A percentile compares a stretch with the other conserved stretches of the same genome.
These are phyloP conservation scores for Leptoclinus maculatus DNA, from an alignment of 2,797 vertebrate genomes.

Conservation along the genomic window DNA sequence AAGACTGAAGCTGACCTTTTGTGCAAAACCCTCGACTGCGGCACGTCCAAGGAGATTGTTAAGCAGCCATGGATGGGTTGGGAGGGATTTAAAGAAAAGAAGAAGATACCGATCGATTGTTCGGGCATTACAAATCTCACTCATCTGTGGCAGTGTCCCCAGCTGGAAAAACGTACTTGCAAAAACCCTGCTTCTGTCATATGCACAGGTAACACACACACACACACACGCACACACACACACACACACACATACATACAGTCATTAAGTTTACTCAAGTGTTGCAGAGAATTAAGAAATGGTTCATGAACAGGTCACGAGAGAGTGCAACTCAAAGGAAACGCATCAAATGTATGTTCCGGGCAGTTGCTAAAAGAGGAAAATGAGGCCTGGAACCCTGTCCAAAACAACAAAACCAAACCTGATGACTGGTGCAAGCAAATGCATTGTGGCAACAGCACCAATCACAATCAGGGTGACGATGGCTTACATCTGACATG, in stretches of 20 bases:
- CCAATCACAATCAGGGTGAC: accelerated
- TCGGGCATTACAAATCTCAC: accelerated
- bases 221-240: neutral
- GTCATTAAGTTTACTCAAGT: neutral
- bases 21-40: slow-evolving; percentile 45
- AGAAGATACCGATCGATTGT: neutral
- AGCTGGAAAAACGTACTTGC: accelerated
- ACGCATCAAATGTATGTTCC: slow-evolving; percentile 46
- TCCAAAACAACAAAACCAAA: accelerated
- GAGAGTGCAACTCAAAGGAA: slow-evolving; percentile 37
- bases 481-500: slow-evolving; percentile 38
- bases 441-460: slow-evolving; percentile 57
- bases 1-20: accelerated
- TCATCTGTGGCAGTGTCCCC: slow-evolving; percentile 72
- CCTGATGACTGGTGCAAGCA: slow-evolving; percentile 20
- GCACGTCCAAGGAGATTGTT: accelerated
- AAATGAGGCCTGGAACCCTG: accelerated
- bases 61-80: accelerated
- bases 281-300: neutral
- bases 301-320: slow-evolving; percentile 46
- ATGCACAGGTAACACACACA: slow-evolving; percentile 65
- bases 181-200: neutral
- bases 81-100: accelerated
- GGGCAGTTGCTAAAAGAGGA: slow-evolving; percentile 41
- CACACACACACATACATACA: neutral